Conservation (phyloP, 2,797 vertebrate genomes). For the Enteromius paludinosus region DNA sequence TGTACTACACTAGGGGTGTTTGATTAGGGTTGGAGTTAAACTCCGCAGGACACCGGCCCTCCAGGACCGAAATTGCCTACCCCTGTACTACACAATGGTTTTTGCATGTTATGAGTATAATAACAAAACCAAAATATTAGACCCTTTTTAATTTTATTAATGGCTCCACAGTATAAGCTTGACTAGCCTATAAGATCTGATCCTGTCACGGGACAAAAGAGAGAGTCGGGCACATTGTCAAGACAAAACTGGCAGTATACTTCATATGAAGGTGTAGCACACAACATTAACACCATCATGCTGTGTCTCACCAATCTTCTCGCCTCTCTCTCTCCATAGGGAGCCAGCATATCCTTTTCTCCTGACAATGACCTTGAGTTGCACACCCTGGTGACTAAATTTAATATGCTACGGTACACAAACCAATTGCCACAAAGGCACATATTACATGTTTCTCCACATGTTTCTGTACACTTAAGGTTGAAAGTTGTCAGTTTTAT, state of each 20-base stretch:
- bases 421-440: neutral
- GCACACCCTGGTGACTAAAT: conserved; percentile 42
- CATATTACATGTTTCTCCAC: neutral
- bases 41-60: no score
- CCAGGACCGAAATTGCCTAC: no score
- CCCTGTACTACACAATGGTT: neutral
- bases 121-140: neutral
- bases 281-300: conserved; percentile 35
- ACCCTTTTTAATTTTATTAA: neutral
- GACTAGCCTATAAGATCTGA: neutral
- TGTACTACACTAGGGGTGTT: no score
- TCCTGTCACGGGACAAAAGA: neutral
- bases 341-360: conserved; percentile 34
- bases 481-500: neutral
- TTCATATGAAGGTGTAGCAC: conserved; percentile 15
- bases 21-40: no score
- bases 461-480: neutral
- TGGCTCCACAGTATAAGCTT: neutral
- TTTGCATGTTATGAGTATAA: neutral
- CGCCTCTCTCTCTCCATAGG: conserved; percentile 19
- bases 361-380: conserved; percentile 66
- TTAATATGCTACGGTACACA: neutral
- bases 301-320: conserved; percentile 38
- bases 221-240: neutral
- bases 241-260: conserved; percentile 19